Evolutionary conservation across 2,888 invertebrate species (phyloP).

Genomic region (Napeogenes inachia): DNA sequence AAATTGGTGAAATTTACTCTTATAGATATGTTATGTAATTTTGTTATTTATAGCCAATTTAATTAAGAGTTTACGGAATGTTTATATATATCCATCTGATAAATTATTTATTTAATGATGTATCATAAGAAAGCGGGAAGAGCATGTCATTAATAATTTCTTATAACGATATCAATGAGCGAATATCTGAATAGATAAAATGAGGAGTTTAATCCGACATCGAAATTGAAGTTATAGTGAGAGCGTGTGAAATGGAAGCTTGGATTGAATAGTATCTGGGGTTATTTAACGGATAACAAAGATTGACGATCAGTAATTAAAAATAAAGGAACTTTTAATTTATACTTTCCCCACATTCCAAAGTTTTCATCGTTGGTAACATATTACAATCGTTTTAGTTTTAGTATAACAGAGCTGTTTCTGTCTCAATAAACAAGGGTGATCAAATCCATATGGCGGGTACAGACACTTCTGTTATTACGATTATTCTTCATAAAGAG

Average conservation of each 20-base stretch:
- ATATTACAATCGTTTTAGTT: no score
- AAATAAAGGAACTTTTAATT: constrained; percentile 10
- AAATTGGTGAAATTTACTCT: no score
- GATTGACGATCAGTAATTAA: constrained; percentile 36
- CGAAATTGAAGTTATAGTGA: constrained; percentile 46
- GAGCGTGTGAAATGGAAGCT: constrained; percentile 48
- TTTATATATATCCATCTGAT: background rate
- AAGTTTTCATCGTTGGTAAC: constrained; percentile 7
- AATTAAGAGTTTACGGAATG: background rate
- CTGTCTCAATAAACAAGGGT: constrained; percentile 18
- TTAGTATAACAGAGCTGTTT: constrained; percentile 2
- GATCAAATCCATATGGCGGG: constrained; percentile 22
- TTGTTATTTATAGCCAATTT: background rate
- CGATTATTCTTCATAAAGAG: constrained; percentile 27
- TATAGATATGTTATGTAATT: constrained; percentile 31
- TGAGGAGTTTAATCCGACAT: constrained; percentile 41
- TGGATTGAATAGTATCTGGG: constrained; percentile 37
- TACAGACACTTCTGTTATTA: constrained; percentile 27
- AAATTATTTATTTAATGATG: background rate
- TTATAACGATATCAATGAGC: constrained; percentile 27
- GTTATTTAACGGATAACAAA: constrained; percentile 39
- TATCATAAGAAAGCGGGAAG: constrained; percentile 27
- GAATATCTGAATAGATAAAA: constrained; percentile 27
- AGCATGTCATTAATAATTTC: constrained; percentile 25
- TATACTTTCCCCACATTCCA: background rate